A percentile compares a stretch with the other conserved stretches of the same genome.
Conservation (phyloP, 2,113 vertebrate genomes). For the Etia nguti region DNA sequence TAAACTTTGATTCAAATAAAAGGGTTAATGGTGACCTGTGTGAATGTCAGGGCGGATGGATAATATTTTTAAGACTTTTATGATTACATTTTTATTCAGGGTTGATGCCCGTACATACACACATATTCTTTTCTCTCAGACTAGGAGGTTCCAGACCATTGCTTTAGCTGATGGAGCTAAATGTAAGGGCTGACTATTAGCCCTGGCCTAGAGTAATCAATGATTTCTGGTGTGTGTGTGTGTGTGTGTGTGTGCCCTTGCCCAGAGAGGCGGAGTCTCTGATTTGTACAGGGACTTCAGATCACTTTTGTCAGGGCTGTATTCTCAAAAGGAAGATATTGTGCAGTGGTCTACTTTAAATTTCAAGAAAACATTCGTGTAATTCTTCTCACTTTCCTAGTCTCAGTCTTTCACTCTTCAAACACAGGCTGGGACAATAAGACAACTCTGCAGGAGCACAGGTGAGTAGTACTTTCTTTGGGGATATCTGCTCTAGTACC, state of each 20-base stretch:
- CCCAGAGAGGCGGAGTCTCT: constrained; percentile 13
- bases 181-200: constrained; percentile 58
- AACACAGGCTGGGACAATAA: not conserved
- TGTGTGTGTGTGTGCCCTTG: not conserved
- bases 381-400: not conserved
- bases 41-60: not conserved
- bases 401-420: not conserved
- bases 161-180: constrained; percentile 63
- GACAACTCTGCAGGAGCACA: not conserved
- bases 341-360: not conserved
- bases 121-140: not conserved
- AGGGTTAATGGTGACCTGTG: not conserved
- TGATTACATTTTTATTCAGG: not conserved
- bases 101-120: not conserved
- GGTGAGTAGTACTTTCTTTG: constrained; percentile 5
- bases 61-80: not conserved
- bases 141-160: constrained; percentile 27
- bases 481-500: not conserved
- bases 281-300: not conserved
- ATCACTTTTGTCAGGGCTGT: not conserved
- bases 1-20: not conserved
- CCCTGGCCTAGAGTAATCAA: constrained; percentile 48
- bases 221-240: constrained; percentile 23
- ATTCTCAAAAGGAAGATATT: not conserved
- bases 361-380: not conserved